A percentile compares a stretch with the other conserved stretches of the same genome.
Conservation (phyloP, 2,888 invertebrate genomes). For the Nomada ruficornis region DNA sequence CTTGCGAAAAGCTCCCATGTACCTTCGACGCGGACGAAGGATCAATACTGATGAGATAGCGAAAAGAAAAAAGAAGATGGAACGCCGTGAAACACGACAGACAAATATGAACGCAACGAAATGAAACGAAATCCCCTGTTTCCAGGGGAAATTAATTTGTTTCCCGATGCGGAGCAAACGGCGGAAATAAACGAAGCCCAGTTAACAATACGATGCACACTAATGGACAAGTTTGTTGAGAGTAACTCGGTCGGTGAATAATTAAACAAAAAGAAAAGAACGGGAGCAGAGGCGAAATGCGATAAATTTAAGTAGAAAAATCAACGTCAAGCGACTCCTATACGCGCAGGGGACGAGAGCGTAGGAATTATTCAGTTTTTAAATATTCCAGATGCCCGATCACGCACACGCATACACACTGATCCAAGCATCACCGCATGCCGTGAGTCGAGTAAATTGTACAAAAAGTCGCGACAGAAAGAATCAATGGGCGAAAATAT, state of each 20-base stretch:
- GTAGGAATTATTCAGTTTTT: neutral
- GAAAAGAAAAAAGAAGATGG: neutral
- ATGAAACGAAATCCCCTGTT: no score
- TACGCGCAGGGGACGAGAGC: neutral
- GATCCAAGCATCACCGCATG: no score
- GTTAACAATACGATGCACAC: neutral
- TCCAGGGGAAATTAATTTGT: neutral
- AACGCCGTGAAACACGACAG: neutral
- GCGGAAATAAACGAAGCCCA: neutral
- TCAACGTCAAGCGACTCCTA: conserved; percentile 1
- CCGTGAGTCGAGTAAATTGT: neutral
- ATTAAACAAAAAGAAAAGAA: neutral
- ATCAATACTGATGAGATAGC: conserved; percentile 44
- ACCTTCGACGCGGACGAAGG: conserved; percentile 22
- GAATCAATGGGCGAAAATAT: neutral
- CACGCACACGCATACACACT: neutral
- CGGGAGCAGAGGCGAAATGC: neutral
- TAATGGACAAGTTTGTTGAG: neutral
- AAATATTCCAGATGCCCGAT: neutral
- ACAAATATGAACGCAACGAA: neutral
- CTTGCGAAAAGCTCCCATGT: conserved; percentile 51
- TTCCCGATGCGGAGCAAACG: neutral
- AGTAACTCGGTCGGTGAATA: neutral
- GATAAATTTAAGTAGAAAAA: conserved; percentile 21
- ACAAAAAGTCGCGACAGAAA: neutral